Percentiles rank a stretch among this genome's conserved stretches.
phyloP scores from a whole-genome alignment of 2,888 invertebrate genomes.

The Macropis europaea region DNA sequence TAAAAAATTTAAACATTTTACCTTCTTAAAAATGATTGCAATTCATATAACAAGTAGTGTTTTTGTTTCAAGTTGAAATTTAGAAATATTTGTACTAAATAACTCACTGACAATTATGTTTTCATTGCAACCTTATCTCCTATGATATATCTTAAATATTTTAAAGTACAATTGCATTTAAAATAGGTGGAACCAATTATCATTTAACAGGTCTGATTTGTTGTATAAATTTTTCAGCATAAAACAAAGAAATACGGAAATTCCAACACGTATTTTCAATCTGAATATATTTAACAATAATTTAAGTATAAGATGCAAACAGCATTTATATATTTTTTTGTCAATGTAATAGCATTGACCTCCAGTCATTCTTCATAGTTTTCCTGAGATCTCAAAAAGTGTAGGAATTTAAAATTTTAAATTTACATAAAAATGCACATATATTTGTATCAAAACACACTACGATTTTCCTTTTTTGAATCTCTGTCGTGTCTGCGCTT shows the following conservation, averaged over 20 bases:
- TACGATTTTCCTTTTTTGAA: conserved; percentile 88
- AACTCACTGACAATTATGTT: conserved; percentile 35
- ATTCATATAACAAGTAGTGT: conserved; percentile 27
- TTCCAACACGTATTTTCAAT: conserved; percentile 12
- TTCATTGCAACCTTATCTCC: conserved; percentile 23
- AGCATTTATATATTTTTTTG: conserved; percentile 8
- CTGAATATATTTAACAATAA: conserved; percentile 33
- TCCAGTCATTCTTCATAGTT: conserved; percentile 8
- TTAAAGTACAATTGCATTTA: conserved; percentile 9
- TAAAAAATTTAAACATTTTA: conserved; percentile 3
- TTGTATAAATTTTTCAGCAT: conserved; percentile 4
- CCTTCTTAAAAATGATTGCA: conserved; percentile 7
- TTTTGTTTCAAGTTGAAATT: conserved; percentile 18
- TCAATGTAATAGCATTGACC: conserved; percentile 18
- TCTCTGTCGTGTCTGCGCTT: conserved; percentile 88
- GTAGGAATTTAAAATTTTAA: conserved; percentile 15
- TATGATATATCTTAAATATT: conserved; percentile 15
- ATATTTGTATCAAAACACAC: conserved; percentile 34
- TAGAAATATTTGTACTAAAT: conserved; percentile 41
- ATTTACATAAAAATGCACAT: conserved; percentile 18
- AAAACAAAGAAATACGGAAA: conserved; percentile 9
- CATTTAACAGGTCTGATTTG: not conserved
- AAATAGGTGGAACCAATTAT: not conserved
- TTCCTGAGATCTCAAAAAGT: conserved; percentile 27
- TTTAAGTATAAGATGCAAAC: conserved; percentile 34